Base-by-base conservation (phyloP, 2,797 vertebrate genomes). In the Catamblyrhynchus diadema region DNA sequence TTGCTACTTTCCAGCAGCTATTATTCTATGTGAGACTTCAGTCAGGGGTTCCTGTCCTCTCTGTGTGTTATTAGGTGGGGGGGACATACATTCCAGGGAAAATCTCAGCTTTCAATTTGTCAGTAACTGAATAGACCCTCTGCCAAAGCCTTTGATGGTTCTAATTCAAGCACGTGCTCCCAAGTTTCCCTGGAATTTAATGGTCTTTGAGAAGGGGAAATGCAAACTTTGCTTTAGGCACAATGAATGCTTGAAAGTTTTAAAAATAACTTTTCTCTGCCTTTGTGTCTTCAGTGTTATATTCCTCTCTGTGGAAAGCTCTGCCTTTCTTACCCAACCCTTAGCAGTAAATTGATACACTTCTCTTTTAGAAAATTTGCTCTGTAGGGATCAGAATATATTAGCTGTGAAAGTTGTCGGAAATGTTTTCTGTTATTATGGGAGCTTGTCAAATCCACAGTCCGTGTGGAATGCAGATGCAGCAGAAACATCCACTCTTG, bases 371-470 rank as follows among this genome's bases (percentile, higher is more conserved):
- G 79, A 93, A 83, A 86, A 96, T 94, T 57, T 94, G 66, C 91
- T 94, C 96, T 69, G 69, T 96, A 83, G 92, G 90, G 93, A 93
- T 81, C 61, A 39, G 88, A 95, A 93, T 94, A 91, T 41, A 93
- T 96, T 93, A 95, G 41, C 66, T 95, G 74, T 81, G 88, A 83
- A 96, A 81, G 80, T 89, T 65, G 70, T 81, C 0, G 21, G 71
- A 95, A 95, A 80, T 87, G 39, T 95, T 90, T 97, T 83, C 83
- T 81, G 44, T 95, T 96, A 79, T 95, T 94, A 81, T 54, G 54
- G 70, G 87, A 83, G 45, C 79, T 84, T 94, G 94, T 95, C 81
- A 85, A 65, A 93, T 75, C 82, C 89, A 39, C 59, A 90, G 89
- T 67, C 94, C 74, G 10, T 35, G 82, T 69, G 57, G 81, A 95